Evolutionary conservation across 2,888 invertebrate genomes (phyloP).

Genomic region (Deroplatys truncata): DNA sequence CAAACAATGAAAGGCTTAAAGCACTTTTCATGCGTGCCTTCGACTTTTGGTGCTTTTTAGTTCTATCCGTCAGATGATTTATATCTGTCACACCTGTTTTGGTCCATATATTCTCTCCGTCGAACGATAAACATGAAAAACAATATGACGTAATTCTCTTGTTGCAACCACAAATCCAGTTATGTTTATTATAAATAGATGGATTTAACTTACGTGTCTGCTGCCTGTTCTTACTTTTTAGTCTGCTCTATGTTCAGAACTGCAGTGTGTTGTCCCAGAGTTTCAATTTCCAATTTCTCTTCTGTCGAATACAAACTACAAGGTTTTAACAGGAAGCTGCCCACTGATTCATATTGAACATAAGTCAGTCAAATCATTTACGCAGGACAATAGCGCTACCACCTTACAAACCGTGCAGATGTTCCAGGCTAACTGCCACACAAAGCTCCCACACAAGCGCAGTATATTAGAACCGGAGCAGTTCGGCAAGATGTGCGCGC

Average conservation of each 20-base stretch:
- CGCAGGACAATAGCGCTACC: no score
- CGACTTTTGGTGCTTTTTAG: background rate
- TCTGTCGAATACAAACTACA: background rate
- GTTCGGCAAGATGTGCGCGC: no score
- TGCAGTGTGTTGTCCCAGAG: background rate
- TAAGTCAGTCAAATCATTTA: no score
- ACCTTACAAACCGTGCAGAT: no score
- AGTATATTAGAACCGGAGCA: no score
- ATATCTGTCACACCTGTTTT: background rate
- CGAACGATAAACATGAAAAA: background rate
- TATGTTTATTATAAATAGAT: no score
- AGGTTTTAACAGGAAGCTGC: background rate
- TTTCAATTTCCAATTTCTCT: background rate
- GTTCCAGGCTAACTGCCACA: no score
- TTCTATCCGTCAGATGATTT: background rate
- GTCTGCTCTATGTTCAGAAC: background rate
- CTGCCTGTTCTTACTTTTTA: background rate
- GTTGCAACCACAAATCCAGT: no score
- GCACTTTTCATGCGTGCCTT: background rate
- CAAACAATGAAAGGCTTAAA: background rate
- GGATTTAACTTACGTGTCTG: no score
- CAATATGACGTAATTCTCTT: no score
- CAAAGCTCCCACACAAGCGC: no score
- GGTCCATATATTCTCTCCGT: background rate
- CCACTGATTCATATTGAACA: background rate